Conservation (phyloP, 2,113 vertebrate genomes). For the Chamaetylas fuelleborni region DNA sequence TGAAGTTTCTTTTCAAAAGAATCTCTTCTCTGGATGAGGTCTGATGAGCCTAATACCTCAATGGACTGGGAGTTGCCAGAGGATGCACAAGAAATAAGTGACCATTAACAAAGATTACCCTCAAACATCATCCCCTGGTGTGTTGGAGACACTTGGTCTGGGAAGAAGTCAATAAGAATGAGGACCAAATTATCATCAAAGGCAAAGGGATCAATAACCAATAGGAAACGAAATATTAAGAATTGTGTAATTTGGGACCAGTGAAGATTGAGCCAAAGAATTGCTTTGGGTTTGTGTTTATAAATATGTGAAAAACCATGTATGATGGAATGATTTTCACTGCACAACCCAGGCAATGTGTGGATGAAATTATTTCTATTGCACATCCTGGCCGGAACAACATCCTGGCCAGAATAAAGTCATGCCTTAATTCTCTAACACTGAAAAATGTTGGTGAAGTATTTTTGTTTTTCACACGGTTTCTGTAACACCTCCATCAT, state of each 20-base stretch:
- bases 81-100: background rate
- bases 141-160: background rate
- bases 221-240: background rate
- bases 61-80: background rate
- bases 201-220: background rate
- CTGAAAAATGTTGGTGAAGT: background rate
- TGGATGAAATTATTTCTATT: background rate
- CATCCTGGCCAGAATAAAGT: background rate
- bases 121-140: rapidly evolving
- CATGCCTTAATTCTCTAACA: background rate
- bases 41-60: background rate
- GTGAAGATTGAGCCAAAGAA: background rate
- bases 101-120: background rate
- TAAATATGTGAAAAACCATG: background rate
- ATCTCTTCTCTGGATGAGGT: background rate
- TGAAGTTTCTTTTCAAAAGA: background rate
- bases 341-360: background rate
- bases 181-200: background rate
- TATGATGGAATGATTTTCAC: background rate
- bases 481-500: background rate
- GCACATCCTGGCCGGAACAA: background rate
- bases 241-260: background rate
- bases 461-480: background rate
- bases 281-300: background rate
- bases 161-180: background rate